phyloP scores from a whole-genome alignment of 2,888 invertebrate species.

The Tenthredo notha region DNA sequence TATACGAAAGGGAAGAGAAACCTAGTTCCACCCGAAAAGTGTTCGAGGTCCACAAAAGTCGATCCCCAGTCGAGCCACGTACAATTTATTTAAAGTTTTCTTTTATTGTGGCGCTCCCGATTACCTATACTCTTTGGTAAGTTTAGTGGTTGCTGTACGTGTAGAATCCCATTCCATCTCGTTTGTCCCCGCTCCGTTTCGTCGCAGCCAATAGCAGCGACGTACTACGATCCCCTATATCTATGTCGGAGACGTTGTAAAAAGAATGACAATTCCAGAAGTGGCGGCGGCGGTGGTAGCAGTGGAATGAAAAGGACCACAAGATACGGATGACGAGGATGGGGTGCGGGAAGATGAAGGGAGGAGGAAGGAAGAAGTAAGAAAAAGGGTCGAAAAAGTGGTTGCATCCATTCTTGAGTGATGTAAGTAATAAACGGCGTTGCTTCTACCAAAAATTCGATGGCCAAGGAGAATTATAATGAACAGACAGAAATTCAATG shows the following conservation, averaged over 20 bases:
- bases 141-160: conserved; percentile 43
- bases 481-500: not conserved
- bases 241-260: conserved; percentile 60
- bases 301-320: conserved; percentile 51
- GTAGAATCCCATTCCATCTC: conserved; percentile 53
- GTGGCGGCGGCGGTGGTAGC: conserved; percentile 56
- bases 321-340: conserved; percentile 43
- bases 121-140: conserved; percentile 59
- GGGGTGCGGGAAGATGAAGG: conserved; percentile 33
- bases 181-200: conserved; percentile 25
- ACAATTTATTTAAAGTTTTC: conserved; percentile 67
- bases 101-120: conserved; percentile 65
- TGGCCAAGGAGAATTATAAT: not conserved
- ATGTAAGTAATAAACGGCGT: conserved; percentile 27
- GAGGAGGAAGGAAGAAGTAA: conserved; percentile 52
- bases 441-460: not conserved
- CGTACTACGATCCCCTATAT: conserved; percentile 40
- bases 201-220: conserved; percentile 41
- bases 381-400: conserved; percentile 54
- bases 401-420: conserved; percentile 32
- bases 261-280: conserved; percentile 66
- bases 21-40: conserved; percentile 53
- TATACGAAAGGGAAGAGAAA: conserved; percentile 26
- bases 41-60: conserved; percentile 57
- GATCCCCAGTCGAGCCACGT: conserved; percentile 61